Conservation (phyloP, 2,113 vertebrate genomes). For the Dasyprocta punctata region DNA sequence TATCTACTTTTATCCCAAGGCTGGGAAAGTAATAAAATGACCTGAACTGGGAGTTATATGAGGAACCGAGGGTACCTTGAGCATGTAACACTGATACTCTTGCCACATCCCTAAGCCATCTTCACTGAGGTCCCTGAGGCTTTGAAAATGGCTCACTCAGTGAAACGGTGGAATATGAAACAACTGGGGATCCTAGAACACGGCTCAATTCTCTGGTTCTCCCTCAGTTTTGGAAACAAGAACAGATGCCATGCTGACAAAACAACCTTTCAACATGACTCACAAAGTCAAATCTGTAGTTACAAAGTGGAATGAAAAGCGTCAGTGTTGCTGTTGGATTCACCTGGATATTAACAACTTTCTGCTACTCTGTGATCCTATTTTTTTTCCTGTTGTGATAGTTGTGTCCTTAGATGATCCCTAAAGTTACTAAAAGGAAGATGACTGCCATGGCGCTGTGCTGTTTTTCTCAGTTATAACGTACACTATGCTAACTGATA, state of each 20-base stretch:
- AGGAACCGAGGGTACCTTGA: background rate
- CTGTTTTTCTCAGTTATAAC: background rate
- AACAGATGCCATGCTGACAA: no score
- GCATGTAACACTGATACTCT: background rate
- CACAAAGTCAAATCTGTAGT: background rate
- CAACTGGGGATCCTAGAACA: background rate
- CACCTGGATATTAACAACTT: background rate
- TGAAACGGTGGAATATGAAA: background rate
- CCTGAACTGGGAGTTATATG: background rate
- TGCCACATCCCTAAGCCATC: background rate
- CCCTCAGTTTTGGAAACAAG: background rate
- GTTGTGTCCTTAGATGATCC: background rate
- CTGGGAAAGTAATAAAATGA: background rate
- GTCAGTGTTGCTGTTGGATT: background rate
- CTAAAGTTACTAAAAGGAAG: rapidly evolving
- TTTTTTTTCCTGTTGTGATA: background rate
- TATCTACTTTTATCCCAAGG: background rate
- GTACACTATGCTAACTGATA: background rate
- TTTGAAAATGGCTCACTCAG: background rate
- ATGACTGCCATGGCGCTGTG: background rate
- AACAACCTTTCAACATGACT: background rate
- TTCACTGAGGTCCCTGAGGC: background rate
- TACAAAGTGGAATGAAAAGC: background rate
- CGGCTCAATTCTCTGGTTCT: background rate
- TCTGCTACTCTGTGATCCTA: background rate